These are phyloP conservation scores for Chironomus riparius DNA, from an alignment of 2,888 invertebrate species.

Conservation along the genomic window DNA sequence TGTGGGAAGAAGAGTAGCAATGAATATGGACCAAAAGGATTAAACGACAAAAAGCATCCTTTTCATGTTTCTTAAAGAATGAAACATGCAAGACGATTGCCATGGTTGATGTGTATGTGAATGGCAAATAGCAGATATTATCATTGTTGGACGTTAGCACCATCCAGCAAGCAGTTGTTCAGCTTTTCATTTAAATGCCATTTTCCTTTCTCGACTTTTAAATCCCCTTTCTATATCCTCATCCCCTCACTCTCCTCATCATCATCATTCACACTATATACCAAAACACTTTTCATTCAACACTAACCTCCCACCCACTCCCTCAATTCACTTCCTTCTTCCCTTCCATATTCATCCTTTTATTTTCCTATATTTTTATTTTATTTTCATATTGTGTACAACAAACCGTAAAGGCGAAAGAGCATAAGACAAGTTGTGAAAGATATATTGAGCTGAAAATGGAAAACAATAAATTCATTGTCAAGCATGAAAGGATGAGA, in stretches of 20 bases:
- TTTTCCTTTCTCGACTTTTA: neutral
- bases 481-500: neutral
- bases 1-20: neutral
- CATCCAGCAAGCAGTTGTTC: neutral
- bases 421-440: constrained; percentile 18
- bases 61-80: neutral
- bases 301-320: neutral
- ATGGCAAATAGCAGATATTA: neutral
- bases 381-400: neutral
- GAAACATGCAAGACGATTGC: neutral
- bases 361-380: neutral
- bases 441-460: constrained; percentile 26
- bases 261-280: neutral
- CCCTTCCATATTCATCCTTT: no score
- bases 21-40: neutral
- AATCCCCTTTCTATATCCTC: neutral
- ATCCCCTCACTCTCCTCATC: neutral
- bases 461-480: constrained; percentile 27
- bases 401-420: constrained; percentile 12
- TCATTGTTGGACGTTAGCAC: neutral
- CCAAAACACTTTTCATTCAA: no score
- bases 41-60: constrained; percentile 2
- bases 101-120: neutral
- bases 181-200: constrained; percentile 2
- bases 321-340: neutral